Evolutionary conservation across 2,113 vertebrate genomes (phyloP), one percentile per base, ranked within the genome.

Genomic region (Neodontobutis hainanensis): DNA sequence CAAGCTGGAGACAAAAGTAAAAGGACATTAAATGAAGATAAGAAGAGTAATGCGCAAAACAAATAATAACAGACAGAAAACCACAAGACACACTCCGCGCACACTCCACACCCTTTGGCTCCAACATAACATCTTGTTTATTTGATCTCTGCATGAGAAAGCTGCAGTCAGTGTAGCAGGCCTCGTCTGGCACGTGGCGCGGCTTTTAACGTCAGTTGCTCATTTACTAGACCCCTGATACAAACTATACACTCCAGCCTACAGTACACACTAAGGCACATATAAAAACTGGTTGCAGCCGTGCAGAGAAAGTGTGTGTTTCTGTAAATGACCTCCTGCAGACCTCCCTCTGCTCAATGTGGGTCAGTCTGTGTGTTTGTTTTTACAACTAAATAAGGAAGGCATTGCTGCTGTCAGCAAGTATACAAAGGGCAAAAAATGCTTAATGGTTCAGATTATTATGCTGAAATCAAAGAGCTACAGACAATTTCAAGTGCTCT

Each of bases 141-240:
- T 85, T 83, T 81, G 68, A 77, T 82, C 49, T 8, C 38, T 80
- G 72, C 61, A 82, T 74, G 63, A 82, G 77, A 81, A 78, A 72
- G 56, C 70, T 70, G 77, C 62, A 65, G 68, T 64, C 74, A 80
- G 68, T 46, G 59, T 61, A 74, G 71, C 62, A 43, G 63, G 16
- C 76, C 80, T 76, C 80, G 76, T 62, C 79, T 86, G 87, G 87
- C 84, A 87, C 82, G 72, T 84, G 81, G 72, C 77, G 47, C 45
- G 40, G 68, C 71, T 74, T 73, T 83, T 77, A 86, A 84, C 68
- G 70, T 89, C 87, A 88, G 68, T 56, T 36, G 46, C 76, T 65
- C 73, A 61, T 90, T 91, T 88, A 90, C 67, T 70, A 90, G 87
- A 80, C 89, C 86, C 86, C 65, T 47, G 77, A 79, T 64, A 68